Conservation (phyloP, 2,888 invertebrate species). For the Pediacus dermestoides region DNA sequence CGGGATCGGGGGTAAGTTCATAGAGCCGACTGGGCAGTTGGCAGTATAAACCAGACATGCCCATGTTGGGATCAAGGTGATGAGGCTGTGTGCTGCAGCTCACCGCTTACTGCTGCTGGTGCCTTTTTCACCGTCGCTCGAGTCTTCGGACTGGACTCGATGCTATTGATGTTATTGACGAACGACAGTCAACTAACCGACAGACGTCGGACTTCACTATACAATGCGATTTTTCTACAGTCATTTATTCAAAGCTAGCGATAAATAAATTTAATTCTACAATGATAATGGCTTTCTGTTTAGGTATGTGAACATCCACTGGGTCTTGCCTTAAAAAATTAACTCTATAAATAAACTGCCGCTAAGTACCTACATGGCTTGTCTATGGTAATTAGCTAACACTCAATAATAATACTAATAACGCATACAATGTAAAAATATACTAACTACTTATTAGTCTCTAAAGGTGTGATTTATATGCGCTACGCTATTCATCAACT, state of each 20-base stretch:
- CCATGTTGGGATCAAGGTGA: slow-evolving; percentile 45
- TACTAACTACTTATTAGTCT: too few species aligned
- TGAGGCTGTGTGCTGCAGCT: slow-evolving; percentile 23
- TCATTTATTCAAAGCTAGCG: slow-evolving; percentile 17
- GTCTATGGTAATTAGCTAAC: too few species aligned
- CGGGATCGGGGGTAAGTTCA: slow-evolving; percentile 41
- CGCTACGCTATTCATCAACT: too few species aligned
- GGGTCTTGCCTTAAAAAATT: too few species aligned
- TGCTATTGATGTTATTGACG: slow-evolving; percentile 30
- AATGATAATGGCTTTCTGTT: slow-evolving; percentile 31
- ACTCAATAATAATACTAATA: too few species aligned
- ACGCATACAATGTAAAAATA: too few species aligned
- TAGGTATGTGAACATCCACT: too few species aligned
- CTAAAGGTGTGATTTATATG: too few species aligned
- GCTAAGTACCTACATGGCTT: too few species aligned
- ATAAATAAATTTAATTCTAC: slow-evolving; percentile 35
- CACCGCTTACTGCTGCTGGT: slow-evolving; percentile 22
- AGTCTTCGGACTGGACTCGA: slow-evolving; percentile 17
- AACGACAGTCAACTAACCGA: slow-evolving; percentile 21
- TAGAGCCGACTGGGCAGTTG: slow-evolving; percentile 37
- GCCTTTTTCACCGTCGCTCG: slow-evolving; percentile 30
- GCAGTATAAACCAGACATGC: slow-evolving; percentile 40
- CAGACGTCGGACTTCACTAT: background rate
- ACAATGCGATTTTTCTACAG: slow-evolving; percentile 6
- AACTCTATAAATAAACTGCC: too few species aligned